Percentiles rank a stretch among this genome's conserved stretches.
These are phyloP conservation scores for Agrochola lychnidis DNA, from an alignment of 2,888 invertebrate genomes.

Conservation along the genomic window DNA sequence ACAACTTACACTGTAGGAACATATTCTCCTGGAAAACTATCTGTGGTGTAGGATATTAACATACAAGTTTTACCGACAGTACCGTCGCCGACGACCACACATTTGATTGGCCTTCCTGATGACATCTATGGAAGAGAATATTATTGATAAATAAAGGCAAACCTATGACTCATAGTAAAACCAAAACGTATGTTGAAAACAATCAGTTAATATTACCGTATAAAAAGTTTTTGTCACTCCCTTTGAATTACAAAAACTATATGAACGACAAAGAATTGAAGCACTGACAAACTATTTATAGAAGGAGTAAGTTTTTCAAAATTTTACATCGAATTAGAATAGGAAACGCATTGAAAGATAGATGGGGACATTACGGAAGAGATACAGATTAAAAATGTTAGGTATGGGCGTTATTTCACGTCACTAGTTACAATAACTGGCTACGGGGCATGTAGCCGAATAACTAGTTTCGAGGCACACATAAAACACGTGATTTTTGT, in stretches of 20 bases:
- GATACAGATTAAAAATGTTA: slow-evolving; percentile 62
- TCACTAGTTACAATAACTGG: no score
- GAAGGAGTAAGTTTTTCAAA: slow-evolving; percentile 60
- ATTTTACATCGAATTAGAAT: slow-evolving; percentile 72
- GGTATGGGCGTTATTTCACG: no score
- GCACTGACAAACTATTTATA: slow-evolving; percentile 57
- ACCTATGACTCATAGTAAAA: slow-evolving; percentile 86
- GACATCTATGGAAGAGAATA: slow-evolving; percentile 92
- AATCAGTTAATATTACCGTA: slow-evolving; percentile 68
- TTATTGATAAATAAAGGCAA: slow-evolving; percentile 82
- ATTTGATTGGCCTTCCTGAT: slow-evolving; percentile 97
- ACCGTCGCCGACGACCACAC: slow-evolving; percentile 98
- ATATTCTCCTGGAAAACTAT: slow-evolving; percentile 98
- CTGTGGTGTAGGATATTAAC: slow-evolving; percentile 97
- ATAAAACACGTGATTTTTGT: no score
- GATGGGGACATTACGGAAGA: slow-evolving; percentile 64
- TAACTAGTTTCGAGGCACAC: no score
- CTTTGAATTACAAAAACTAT: slow-evolving; percentile 58
- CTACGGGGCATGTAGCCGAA: no score
- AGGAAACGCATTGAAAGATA: slow-evolving; percentile 81
- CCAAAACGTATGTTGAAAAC: slow-evolving; percentile 75
- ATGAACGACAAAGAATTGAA: slow-evolving; percentile 50
- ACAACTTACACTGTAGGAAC: slow-evolving; percentile 97
- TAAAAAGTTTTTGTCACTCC: slow-evolving; percentile 52
- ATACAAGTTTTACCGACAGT: slow-evolving; percentile 98